phyloP scores from a whole-genome alignment of 1,140 invertebrate species.

The Stegodyphus mimosarum region DNA sequence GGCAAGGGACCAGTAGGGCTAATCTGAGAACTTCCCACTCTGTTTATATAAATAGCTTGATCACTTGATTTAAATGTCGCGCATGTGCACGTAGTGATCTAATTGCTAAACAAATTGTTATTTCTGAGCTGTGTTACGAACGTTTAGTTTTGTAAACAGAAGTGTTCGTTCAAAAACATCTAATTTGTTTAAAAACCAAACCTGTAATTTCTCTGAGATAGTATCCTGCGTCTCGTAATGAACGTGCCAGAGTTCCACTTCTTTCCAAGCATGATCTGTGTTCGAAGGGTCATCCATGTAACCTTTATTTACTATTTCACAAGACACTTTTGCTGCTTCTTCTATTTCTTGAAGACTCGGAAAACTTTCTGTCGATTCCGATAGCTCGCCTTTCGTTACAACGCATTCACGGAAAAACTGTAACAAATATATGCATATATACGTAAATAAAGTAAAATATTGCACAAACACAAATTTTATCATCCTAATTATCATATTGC shows the following conservation, averaged over 20 bases:
- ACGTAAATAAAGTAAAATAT: too few species aligned
- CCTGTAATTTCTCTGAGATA: slow-evolving; percentile 56
- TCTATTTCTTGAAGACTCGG: not conserved
- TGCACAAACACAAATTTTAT: too few species aligned
- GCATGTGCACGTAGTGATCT: not conserved
- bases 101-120: not conserved
- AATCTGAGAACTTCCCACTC: too few species aligned
- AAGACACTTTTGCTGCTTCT: not conserved
- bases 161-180: too few species aligned
- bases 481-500: too few species aligned
- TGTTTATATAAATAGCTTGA: too few species aligned
- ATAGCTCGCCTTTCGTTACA: not conserved
- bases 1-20: too few species aligned
- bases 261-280: slow-evolving; percentile 74
- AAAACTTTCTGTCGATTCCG: slow-evolving; percentile 39
- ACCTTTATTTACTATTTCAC: slow-evolving; percentile 62
- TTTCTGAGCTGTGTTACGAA: too few species aligned
- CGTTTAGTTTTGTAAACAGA: too few species aligned
- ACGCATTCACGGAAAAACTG: slow-evolving; percentile 37
- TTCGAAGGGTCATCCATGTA: slow-evolving; percentile 73
- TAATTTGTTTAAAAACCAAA: not conserved
- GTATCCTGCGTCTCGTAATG: slow-evolving; percentile 67
- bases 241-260: slow-evolving; percentile 71
- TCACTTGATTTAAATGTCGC: too few species aligned
- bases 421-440: not conserved